phyloP scores from a whole-genome alignment of 2,797 vertebrate species.

The Megaceryle alcyon region DNA sequence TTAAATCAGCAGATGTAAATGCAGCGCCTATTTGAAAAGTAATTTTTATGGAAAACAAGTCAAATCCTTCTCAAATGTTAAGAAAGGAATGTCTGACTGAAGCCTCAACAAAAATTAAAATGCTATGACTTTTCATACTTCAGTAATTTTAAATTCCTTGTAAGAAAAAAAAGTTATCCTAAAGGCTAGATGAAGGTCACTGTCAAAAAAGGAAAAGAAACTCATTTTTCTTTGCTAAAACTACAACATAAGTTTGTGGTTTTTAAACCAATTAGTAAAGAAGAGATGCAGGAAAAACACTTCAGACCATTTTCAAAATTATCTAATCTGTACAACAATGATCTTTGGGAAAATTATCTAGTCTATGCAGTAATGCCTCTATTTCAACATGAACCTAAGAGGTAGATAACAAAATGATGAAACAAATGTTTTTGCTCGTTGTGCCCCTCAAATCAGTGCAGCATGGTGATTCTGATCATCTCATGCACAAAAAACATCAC shows the following conservation, averaged over 20 bases:
- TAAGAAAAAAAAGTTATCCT: conserved; percentile 79
- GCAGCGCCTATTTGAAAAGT: conserved; percentile 83
- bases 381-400: conserved; percentile 94
- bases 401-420: conserved; percentile 94
- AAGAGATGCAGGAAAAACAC: conserved; percentile 87
- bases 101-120: conserved; percentile 77
- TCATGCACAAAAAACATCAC: conserved; percentile 87
- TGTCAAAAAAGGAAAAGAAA: conserved; percentile 80
- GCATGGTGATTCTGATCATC: conserved; percentile 81
- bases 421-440: conserved; percentile 84
- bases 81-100: conserved; percentile 81
- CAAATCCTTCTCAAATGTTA: conserved; percentile 83
- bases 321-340: conserved; percentile 87
- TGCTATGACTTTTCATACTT: conserved; percentile 78
- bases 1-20: conserved; percentile 85
- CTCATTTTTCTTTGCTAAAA: conserved; percentile 84
- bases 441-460: conserved; percentile 89
- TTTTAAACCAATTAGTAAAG: conserved; percentile 86
- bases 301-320: conserved; percentile 86
- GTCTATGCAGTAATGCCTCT: conserved; percentile 91
- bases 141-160: conserved; percentile 84
- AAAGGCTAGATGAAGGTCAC: conserved; percentile 83
- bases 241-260: conserved; percentile 86
- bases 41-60: conserved; percentile 77
- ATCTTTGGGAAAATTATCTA: conserved; percentile 84